Base-by-base conservation (phyloP, 2,888 invertebrate species). In the Notocelia uddmanniana region DNA sequence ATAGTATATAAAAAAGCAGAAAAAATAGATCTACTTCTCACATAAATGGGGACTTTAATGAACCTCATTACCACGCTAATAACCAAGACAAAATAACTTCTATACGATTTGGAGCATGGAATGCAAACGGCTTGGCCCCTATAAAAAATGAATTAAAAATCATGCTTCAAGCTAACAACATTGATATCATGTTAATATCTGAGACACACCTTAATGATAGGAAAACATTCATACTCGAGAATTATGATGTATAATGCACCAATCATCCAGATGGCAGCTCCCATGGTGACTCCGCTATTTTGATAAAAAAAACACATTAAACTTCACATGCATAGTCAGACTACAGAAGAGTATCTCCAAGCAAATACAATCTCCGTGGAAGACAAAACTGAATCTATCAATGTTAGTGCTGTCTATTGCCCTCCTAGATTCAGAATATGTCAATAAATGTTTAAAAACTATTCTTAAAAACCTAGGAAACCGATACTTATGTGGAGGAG, bases 81-180 rank as follows among this genome's bases (percentile, higher is more conserved):
- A 9, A 57, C 15, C 18, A 66, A 45, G 31, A 31, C n/a, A 57
- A n/a, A 45, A 58, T 57, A 57, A 26, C 67, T 1, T 26, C 41
- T 10, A 23, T 57, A 18, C 13, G 67, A 45, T 48, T 58, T 8
- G 45, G 48, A 13, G 57, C 68, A 68, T 68, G 68, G 57, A 68
- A 68, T 50, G 48, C 48, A 34, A 68, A 68, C 11, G 58, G 68
- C 8, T 19, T 68, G 19, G 23, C 48, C 19, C 55, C 67, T 13
- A 48, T 45, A 6, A 67, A 67, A 45, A 57, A 13, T 57, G 57
- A 67, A 48, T 26, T 55, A 21, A 11, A 67, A 37, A 13, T 31
- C 13, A 69, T 34, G 11, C 13, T 50, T 41, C 18, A 74, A 69
- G 50, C 26, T 75, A 88, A 86, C 31, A 59, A 19, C 52, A 62